Evolutionary conservation across 1,140 invertebrate species (phyloP), one percentile per base, ranked within the genome.

Genomic region (Euura saliciscinereae): DNA sequence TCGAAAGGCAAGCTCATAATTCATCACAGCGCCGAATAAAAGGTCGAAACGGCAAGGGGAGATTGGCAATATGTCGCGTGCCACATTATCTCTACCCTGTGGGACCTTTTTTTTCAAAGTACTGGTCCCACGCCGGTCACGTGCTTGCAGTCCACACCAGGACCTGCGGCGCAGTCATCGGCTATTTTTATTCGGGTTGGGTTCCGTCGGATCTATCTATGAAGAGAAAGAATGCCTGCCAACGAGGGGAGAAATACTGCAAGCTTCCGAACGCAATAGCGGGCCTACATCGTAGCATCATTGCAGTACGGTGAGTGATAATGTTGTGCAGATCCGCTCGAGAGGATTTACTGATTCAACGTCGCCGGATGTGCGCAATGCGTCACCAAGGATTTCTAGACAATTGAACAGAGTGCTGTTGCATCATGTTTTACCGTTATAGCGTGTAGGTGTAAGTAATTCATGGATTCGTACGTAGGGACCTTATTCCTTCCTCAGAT

Each of bases 81-180:
- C 51, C 51, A 59, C 51, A 59, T 59, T 59, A 59, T 59, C 51
- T 59, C 51, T 59, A 59, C 51, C 51, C 51, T n/a, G 13, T 59
- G 13, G 46, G 11, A 11, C 6, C 46, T 7, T 11, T 11, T 11
- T 11, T 6, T 11, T 6, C 6, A 11, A 51, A 51, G 51, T 59
- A 2, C 51, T 59, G 51, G 51, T 59, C 51, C 51, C 51, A 59
- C 51, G 51, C 8, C 51, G 51, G 51, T 59, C 51, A 59, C 51
- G 51, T 59, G 51, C 51, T 1, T 28, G 28, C 28, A 59, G 51
- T n/a, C 13, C 13, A n/a, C 51, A 59, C 51, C 8, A 59, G 51
- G 51, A 59, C 51, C 51, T 59, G 51, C 51, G 13, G 13, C 51
- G 6, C 51, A 59, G 28, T 28, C 28, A 28, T 1, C 28, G 28